phyloP scores from a whole-genome alignment of 2,888 invertebrate genomes.

The Bhutanitis thaidina region DNA sequence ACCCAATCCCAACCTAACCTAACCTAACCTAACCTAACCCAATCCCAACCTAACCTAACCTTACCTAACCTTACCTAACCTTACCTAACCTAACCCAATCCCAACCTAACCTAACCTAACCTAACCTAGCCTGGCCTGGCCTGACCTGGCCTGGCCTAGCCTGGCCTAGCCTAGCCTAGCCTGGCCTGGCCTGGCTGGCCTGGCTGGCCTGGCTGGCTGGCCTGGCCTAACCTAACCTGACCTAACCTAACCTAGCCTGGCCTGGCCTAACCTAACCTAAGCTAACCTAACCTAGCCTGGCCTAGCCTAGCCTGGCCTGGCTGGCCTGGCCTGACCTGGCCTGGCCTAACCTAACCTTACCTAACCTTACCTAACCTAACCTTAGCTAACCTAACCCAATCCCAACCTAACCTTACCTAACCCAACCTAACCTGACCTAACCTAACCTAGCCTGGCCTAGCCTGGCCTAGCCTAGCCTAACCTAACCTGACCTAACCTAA shows the following conservation, averaged over 20 bases:
- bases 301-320: constrained; percentile 13
- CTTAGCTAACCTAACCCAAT: constrained; percentile 20
- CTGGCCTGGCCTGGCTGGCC: too few relatives aligned
- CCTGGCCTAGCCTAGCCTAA: constrained; percentile 9
- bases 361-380: constrained; percentile 21
- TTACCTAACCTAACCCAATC: too few relatives aligned
- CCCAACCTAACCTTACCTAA: constrained; percentile 20
- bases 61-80: too few relatives aligned
- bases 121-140: constrained; percentile 12
- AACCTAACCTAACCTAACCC: too few relatives aligned
- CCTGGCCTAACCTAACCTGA: too few relatives aligned
- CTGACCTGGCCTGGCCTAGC: neutral
- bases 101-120: neutral
- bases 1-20: too few relatives aligned
- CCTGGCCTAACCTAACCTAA: constrained; percentile 5
- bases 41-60: too few relatives aligned
- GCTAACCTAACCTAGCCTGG: constrained; percentile 22
- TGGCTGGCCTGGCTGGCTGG: too few relatives aligned
- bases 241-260: too few relatives aligned
- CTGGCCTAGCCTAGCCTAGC: too few relatives aligned
- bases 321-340: too few relatives aligned
- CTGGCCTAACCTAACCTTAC: neutral
- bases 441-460: constrained; percentile 14
- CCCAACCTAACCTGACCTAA: constrained; percentile 21
- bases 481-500: constrained; percentile 1